Base-by-base conservation (phyloP, 1,140 invertebrate species). In the Holcopasites calliopsidis region DNA sequence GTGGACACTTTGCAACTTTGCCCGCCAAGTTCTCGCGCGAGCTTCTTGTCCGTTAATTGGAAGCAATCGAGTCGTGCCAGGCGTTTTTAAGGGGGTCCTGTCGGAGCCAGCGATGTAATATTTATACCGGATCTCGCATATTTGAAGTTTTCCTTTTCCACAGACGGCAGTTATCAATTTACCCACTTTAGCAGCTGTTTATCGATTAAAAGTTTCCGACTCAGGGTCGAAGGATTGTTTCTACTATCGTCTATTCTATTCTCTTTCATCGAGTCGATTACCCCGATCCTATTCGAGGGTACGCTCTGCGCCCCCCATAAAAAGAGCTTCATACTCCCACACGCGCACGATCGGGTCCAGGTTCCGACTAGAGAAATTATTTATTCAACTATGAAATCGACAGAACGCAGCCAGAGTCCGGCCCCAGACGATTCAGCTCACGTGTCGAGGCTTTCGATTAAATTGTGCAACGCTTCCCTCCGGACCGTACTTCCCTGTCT, bases 361-460 rank as follows among this genome's bases (percentile, higher is more conserved):
- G 21, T n/a, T 10, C 6, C 21, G 64, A 54, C 64, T 52, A 60
- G 21, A 38, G 31, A 71, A 50, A 71, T 71, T 61, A 61, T 61
- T 71, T 61, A 50, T 50, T 72, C 35, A 42, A 31, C 58, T 50
- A 64, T 64, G 58, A 40, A 61, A 44, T 72, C 58, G 47, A 64
- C 23, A 6, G 58, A 52, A 64, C n/a, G 44, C 33, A 38, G 18
- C 21, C 33, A 3, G 8, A 40, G 13, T 13, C 38, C 38, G 38
- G 38, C 6, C 6, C 6, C 18, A 13, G 8, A 10, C 28, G 47
- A 73, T 73, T 73, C 47, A 8, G 26, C 70, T 73, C 47, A 54
- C 58, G 47, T 54, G 50, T 42, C 35, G 21, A 44, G 35, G 26
- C 13, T 65, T 65, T 47, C 38, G 49, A 62, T 64, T 73, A 73